Percentiles rank a stretch among this genome's conserved stretches.
Conservation (phyloP, 2,113 vertebrate species). For the Podilymbus podiceps region DNA sequence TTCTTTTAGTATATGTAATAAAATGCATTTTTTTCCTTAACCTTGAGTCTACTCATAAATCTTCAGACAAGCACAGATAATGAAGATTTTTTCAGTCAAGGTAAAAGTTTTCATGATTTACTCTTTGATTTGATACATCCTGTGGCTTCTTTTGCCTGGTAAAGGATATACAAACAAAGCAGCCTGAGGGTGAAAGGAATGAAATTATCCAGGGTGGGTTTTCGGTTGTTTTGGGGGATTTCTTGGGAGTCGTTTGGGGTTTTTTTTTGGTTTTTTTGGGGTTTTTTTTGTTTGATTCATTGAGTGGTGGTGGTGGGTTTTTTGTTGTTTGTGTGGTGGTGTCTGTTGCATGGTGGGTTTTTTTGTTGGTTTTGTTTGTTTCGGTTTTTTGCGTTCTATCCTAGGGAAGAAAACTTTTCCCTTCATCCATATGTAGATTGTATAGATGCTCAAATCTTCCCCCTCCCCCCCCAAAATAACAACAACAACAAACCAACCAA, state of each 20-base stretch:
- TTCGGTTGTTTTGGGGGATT: not conserved
- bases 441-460: not conserved
- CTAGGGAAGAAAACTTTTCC: not conserved
- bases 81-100: constrained; percentile 74
- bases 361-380: not conserved
- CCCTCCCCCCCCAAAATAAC: too few species aligned
- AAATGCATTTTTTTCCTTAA: constrained; percentile 76
- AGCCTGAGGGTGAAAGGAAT: not conserved
- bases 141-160: not conserved
- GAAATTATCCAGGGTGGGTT: not conserved
- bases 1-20: not conserved
- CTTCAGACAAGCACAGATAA: constrained; percentile 93
- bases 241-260: not conserved
- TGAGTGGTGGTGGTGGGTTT: not conserved
- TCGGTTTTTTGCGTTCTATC: not conserved
- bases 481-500: too few species aligned
- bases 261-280: too few species aligned
- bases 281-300: too few species aligned
- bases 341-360: too few species aligned
- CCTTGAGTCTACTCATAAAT: constrained; percentile 85
- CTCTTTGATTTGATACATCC: not conserved
- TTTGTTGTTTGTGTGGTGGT: too few species aligned
- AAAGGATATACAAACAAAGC: not conserved
- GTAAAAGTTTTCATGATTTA: constrained; percentile 54
- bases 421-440: not conserved